These are phyloP conservation scores for Proterorhinus semilunaris DNA, from an alignment of 2,113 vertebrate species.

Conservation along the genomic window DNA sequence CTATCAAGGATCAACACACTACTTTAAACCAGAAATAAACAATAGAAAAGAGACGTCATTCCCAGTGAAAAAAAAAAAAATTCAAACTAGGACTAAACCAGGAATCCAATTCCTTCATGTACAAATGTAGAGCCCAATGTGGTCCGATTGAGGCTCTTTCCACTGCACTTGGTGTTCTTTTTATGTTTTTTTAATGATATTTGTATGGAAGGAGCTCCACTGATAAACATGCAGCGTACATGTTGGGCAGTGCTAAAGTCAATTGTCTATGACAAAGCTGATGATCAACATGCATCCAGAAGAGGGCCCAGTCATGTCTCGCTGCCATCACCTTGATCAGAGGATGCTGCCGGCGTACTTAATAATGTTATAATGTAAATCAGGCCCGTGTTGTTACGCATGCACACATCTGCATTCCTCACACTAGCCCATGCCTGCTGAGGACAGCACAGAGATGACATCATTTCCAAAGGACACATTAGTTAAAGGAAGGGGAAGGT, in stretches of 20 bases:
- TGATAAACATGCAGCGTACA: not conserved
- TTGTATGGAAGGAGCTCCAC: too few species aligned
- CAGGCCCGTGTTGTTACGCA: constrained; percentile 14
- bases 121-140: too few species aligned
- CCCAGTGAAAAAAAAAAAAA: not conserved
- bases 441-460: constrained; percentile 60
- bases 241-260: constrained; percentile 10
- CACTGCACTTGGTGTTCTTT: too few species aligned
- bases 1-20: not conserved
- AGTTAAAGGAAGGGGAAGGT: constrained; percentile 28
- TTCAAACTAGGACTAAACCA: not conserved
- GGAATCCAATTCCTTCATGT: not conserved
- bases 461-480: constrained; percentile 60
- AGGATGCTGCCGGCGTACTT: constrained; percentile 23
- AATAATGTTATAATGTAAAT: constrained; percentile 56
- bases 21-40: not conserved
- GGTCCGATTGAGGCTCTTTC: too few species aligned
- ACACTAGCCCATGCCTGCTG: constrained; percentile 37
- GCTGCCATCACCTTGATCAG: constrained; percentile 41
- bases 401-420: constrained; percentile 56
- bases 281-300: constrained; percentile 6
- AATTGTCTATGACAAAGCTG: constrained; percentile 19
- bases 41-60: not conserved
- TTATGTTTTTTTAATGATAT: too few species aligned
- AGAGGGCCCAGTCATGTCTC: constrained; percentile 19